Base-by-base conservation (phyloP, 1,140 invertebrate genomes). In the Chironomus striatipennis region DNA sequence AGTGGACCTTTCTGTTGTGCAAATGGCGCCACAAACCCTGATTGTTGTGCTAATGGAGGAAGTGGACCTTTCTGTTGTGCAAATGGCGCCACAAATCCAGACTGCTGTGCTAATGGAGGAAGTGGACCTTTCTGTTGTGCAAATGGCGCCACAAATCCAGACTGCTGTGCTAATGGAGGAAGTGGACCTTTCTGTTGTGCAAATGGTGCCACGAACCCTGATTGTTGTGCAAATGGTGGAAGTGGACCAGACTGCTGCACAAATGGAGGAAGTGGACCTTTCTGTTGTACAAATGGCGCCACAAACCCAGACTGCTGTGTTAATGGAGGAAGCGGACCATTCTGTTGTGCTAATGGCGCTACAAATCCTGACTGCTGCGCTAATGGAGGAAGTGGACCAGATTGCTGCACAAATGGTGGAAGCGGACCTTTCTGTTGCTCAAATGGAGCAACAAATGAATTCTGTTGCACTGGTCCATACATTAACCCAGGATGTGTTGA, bases 391-490 rank as follows among this genome's bases (percentile, higher is more conserved):
- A 10, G n/a, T 2, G 47, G 47, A 57, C 47, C 47, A 10, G 47
- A 57, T 7, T 34, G 24, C 24, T 34, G 24, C 5, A 34, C 24
- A 34, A 34, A 34, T 34, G 24, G 24, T 4, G 47, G 47, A 10
- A 1, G n/a, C 2, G 47, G 47, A 57, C 47, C 47, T 17, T 70
- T 20, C 65, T 70, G 65, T 12, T 70, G 65, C 10, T 20, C 65
- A 21, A 70, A 70, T 70, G 65, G 65, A 20, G 65, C 65, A 70
- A 70, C n/a, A 18, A 70, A 70, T 21, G 65, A 70, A 18, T 70
- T 18, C 18, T 70, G 65, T 17, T 70, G 65, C 17, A 18, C 18
- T 0, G 20, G 20, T 8, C 17, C 17, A 70, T 18, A 18, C 17
- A 70, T 20, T 5, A 70, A 70, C 10, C 65, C 65, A 20, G 20